Conservation (phyloP, 2,888 invertebrate genomes). For the Caenorhabditis wallacei region DNA sequence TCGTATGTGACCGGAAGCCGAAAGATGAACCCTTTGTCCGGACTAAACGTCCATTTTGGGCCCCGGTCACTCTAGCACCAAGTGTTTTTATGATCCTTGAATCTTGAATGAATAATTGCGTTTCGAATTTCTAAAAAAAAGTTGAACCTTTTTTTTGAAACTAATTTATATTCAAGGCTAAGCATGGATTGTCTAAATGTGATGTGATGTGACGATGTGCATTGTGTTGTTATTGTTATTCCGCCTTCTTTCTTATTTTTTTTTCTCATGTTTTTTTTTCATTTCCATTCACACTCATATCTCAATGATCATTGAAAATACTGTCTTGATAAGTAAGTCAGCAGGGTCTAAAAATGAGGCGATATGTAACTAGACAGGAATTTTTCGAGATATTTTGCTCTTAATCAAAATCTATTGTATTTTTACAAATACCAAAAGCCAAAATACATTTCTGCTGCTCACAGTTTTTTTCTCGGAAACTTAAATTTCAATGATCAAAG, state of each 20-base stretch:
- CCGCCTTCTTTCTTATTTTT: conserved; percentile 17
- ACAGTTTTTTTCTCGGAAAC: not conserved
- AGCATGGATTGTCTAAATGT: conserved; percentile 13
- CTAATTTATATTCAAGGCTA: conserved; percentile 33
- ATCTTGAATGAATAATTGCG: not conserved
- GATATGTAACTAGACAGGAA: too few species aligned
- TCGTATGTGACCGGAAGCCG: conserved; percentile 61
- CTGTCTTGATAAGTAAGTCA: conserved; percentile 13
- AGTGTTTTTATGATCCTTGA: not conserved
- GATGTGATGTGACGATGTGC: conserved; percentile 25
- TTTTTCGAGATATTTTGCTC: not conserved
- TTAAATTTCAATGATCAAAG: not conserved
- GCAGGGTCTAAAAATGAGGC: too few species aligned
- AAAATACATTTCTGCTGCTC: not conserved
- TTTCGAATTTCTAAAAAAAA: not conserved
- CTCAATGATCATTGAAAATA: conserved; percentile 42
- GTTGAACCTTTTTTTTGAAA: conserved; percentile 17
- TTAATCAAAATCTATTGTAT: not conserved
- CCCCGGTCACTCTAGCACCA: conserved; percentile 27
- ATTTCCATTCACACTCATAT: conserved; percentile 33
- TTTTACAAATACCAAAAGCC: not conserved
- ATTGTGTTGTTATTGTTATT: conserved; percentile 58
- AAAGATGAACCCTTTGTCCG: conserved; percentile 53
- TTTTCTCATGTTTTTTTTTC: conserved; percentile 24
- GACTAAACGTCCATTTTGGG: not conserved